Evolutionary conservation across 2,888 invertebrate genomes (phyloP).

Genomic region (Hofmannophila pseudospretella): DNA sequence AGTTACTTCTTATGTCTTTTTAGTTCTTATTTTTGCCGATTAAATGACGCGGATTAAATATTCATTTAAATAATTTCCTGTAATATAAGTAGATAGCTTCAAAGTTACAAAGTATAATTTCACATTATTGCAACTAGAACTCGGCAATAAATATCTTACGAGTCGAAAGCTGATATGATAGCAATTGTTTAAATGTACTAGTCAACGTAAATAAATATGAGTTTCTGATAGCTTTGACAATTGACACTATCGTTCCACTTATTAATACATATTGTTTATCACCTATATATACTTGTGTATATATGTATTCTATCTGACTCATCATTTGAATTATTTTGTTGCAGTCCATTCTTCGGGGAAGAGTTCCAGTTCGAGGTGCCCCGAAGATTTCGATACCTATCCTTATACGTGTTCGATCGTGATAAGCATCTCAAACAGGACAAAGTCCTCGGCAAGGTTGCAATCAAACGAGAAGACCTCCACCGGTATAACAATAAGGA

Average conservation of each 20-base stretch:
- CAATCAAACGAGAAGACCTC: slow-evolving; percentile 91
- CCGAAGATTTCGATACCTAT: slow-evolving; percentile 90
- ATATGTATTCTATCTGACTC: background rate
- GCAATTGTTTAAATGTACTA: slow-evolving; percentile 34
- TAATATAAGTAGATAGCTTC: too few relatives aligned
- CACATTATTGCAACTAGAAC: slow-evolving; percentile 35
- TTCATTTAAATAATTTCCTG: too few relatives aligned
- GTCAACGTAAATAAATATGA: slow-evolving; percentile 35
- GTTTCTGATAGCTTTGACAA: slow-evolving; percentile 31
- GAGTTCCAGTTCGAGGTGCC: slow-evolving; percentile 96
- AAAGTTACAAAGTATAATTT: slow-evolving; percentile 36
- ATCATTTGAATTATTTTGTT: slow-evolving; percentile 44
- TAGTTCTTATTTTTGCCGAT: slow-evolving; percentile 4
- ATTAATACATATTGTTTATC: slow-evolving; percentile 1
- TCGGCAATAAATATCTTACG: slow-evolving; percentile 35
- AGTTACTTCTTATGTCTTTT: background rate
- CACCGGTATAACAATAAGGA: slow-evolving; percentile 93
- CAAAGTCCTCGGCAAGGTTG: slow-evolving; percentile 88
- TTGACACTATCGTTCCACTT: slow-evolving; percentile 21
- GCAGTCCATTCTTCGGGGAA: slow-evolving; percentile 93
- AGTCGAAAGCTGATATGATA: slow-evolving; percentile 40
- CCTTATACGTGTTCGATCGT: slow-evolving; percentile 92
- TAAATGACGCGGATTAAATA: too few relatives aligned
- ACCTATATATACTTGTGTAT: background rate
- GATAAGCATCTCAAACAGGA: slow-evolving; percentile 91